Base-by-base conservation (phyloP, 1,140 invertebrate genomes). In the Oryzaephilus surinamensis region DNA sequence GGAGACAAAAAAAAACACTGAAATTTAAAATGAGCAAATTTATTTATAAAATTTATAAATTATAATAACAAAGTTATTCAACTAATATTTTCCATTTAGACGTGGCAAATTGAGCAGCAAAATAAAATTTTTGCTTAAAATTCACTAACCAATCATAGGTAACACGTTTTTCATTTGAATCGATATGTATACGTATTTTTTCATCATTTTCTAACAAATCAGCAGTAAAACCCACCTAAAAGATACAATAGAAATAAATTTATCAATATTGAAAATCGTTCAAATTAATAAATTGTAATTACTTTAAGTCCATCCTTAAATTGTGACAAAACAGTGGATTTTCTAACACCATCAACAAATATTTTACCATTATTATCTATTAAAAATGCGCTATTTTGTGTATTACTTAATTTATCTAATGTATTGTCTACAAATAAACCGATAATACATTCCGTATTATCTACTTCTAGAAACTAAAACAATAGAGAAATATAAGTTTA, bases 391-490 rank as follows among this genome's bases (percentile, higher is more conserved):
- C n/a, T n/a, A 12, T 32, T 13, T 35, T 41, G 12, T 38, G 31
- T 32, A 21, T 6, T 37, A 18, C 20, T 14, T 27, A 17, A 44
- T 31, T 20, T 32, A 12, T 21, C 28, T 35, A 6, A 35, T 31
- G 6, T 33, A 30, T 39, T 32, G n/a, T 46, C 17, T 7, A 32
- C 32, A 8, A 52, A 34, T 33, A 52, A 45, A 4, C 38, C 51
- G 18, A 53, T 32, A 29, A 46, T 27, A 7, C 44, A 43, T 18
- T 41, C 34, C 21, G 40, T 45, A 3, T 30, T 19, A 42, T 58
- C 54, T 21, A 36, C 40, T 38, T 58, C 54, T 41, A 58, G 44
- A 45, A 56, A 45, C 55, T 58, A 37, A 44, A 48, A 41, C 35
- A 10, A 18, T 41, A 28, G 16, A 8, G n/a, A 15, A 1, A 41